Evolutionary conservation across 2,113 vertebrate species (phyloP).

Genomic region (Myrmophylax atrothorax): DNA sequence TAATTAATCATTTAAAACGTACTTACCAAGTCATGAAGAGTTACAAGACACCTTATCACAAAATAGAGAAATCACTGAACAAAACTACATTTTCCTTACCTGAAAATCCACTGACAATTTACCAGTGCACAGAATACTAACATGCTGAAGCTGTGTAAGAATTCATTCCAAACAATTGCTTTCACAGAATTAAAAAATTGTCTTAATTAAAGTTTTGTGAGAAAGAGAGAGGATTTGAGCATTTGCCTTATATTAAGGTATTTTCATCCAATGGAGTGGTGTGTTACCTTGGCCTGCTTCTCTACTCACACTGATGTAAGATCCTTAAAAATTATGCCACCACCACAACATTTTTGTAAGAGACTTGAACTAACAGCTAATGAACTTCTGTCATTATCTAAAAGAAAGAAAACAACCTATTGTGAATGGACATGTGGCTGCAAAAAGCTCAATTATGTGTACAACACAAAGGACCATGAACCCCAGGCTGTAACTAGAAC

Average conservation of each 20-base stretch:
- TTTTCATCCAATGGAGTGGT: not conserved
- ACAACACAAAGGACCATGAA: constrained; percentile 9
- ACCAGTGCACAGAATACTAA: not conserved
- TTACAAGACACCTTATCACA: not conserved
- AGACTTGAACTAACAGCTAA: constrained; percentile 36
- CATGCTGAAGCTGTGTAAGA: not conserved
- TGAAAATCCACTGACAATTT: constrained; percentile 10
- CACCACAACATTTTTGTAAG: not conserved
- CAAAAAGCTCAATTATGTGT: constrained; percentile 36
- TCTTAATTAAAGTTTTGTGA: not conserved
- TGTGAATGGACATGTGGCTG: not conserved
- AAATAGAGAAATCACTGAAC: not conserved
- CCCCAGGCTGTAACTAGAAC: not conserved
- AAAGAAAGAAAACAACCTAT: constrained; percentile 23
- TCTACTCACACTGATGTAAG: not conserved
- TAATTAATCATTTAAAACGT: not conserved
- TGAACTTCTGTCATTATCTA: constrained; percentile 1
- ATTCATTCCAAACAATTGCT: not conserved
- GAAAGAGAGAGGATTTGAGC: not conserved
- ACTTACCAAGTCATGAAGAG: not conserved
- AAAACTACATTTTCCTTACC: not conserved
- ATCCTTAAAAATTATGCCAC: not conserved
- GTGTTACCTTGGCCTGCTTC: not conserved
- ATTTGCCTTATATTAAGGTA: not conserved
- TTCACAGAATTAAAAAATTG: not conserved